Base-by-base conservation (phyloP, 2,888 invertebrate genomes). In the Megamerina dolium region DNA sequence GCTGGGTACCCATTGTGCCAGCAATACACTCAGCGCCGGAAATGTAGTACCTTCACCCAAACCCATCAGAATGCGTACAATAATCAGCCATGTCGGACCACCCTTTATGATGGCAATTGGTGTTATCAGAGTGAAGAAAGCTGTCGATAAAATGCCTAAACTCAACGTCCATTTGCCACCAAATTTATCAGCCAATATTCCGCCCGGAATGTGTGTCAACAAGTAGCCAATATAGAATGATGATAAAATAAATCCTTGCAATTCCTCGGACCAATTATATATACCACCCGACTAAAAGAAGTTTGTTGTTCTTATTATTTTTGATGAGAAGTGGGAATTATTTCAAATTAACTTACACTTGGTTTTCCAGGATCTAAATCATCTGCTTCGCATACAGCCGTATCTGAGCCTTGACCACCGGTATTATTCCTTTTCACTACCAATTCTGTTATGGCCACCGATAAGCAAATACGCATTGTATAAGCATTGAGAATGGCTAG, bases 161-260 rank as follows among this genome's bases (percentile, higher is more conserved):
- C 87, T 87, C 21, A 90, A 75, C 0, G 87, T 80, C 72, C 87
- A 85, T 66, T 91, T 91, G 13, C 90, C 92, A 16, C 92, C 92
- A 52, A 86, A 87, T 52, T 78, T 78, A 57, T 87, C 87, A 0
- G 90, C 85, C 27, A 91, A 61, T 39, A 85, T 74, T 41, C 89
- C 90, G 33, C 89, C 90, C 1, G 90, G 90, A 20, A 91, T 66
- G 60, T 90, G 89, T 0, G 88, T 87, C 1, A 87, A 46, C 1
- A 89, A 81, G 70, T 90, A 90, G 2, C 90, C 89, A 75, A 86
- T 88, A 72, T 87, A 91, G 68, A 91, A 90, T 0, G 87, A 80
- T 36, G 86, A 84, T 3, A 90, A 74, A 32, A 89, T 86, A 29
- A 85, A 69, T 0, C 89, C 89, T 72, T 87, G 84, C 3, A 80